These are phyloP conservation scores for Hipposideros larvatus DNA, from an alignment of 2,797 vertebrate genomes.

Conservation along the genomic window DNA sequence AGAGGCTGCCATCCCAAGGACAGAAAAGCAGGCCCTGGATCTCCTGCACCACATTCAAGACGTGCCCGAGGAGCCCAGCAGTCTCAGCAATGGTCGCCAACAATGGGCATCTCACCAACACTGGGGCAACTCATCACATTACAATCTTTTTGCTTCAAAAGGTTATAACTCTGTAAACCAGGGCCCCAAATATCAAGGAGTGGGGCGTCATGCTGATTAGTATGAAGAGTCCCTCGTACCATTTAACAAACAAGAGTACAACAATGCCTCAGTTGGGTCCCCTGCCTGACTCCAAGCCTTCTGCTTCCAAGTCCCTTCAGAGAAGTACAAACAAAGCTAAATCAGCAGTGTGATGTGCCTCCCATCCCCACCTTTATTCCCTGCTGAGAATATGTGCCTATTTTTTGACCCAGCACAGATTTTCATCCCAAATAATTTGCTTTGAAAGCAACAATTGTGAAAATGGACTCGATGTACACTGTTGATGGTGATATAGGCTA, in stretches of 20 bases:
- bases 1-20: not conserved
- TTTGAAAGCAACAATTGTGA: constrained; percentile 69
- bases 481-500: constrained; percentile 50
- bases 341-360: accelerated
- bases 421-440: constrained; percentile 42
- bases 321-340: not conserved
- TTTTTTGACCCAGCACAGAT: constrained; percentile 50
- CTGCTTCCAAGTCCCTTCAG: not conserved
- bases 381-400: constrained; percentile 42
- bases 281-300: not conserved
- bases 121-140: no score
- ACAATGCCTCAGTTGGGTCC: not conserved
- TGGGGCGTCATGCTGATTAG: not conserved
- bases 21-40: not conserved
- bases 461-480: constrained; percentile 60
- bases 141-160: not conserved
- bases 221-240: not conserved
- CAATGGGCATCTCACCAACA: not conserved
- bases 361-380: not conserved
- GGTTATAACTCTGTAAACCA: not conserved
- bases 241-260: accelerated
- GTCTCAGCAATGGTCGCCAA: not conserved
- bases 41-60: not conserved
- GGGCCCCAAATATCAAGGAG: not conserved
- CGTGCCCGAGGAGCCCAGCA: accelerated